Conservation (phyloP, 2,113 vertebrate species). For the Colaptes auratus region DNA sequence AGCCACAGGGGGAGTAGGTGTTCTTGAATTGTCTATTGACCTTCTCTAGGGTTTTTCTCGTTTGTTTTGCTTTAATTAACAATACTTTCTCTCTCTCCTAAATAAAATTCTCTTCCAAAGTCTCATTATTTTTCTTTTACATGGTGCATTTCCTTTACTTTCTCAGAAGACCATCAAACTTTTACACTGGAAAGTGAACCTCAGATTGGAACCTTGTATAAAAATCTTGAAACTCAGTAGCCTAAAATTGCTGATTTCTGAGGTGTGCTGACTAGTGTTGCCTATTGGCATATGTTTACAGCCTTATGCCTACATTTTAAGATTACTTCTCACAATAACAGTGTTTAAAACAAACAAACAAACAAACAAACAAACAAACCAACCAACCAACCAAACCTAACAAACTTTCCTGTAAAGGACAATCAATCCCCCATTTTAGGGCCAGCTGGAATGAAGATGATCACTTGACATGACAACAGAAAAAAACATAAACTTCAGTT, state of each 20-base stretch:
- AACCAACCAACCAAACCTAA: too few relatives aligned
- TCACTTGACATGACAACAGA: neutral
- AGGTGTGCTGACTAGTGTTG: neutral
- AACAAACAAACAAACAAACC: too few relatives aligned
- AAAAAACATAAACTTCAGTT: neutral
- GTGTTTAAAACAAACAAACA: neutral
- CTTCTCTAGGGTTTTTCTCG: neutral
- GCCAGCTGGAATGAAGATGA: neutral
- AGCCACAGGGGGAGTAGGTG: neutral
- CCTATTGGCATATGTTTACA: neutral
- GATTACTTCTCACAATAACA: neutral
- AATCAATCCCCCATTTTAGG: neutral
- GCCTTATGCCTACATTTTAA: neutral
- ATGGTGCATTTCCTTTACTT: neutral
- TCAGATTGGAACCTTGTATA: neutral
- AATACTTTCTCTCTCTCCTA: neutral
- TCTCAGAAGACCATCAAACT: neutral
- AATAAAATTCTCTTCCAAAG: neutral
- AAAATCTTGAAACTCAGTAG: neutral
- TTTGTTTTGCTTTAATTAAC: neutral
- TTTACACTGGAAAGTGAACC: neutral
- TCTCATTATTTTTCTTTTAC: neutral
- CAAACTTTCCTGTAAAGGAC: neutral
- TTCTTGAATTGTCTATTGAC: neutral
- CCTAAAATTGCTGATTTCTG: neutral